Evolutionary conservation across 2,888 invertebrate genomes (phyloP).

Genomic region (Drosophila bunnanda): DNA sequence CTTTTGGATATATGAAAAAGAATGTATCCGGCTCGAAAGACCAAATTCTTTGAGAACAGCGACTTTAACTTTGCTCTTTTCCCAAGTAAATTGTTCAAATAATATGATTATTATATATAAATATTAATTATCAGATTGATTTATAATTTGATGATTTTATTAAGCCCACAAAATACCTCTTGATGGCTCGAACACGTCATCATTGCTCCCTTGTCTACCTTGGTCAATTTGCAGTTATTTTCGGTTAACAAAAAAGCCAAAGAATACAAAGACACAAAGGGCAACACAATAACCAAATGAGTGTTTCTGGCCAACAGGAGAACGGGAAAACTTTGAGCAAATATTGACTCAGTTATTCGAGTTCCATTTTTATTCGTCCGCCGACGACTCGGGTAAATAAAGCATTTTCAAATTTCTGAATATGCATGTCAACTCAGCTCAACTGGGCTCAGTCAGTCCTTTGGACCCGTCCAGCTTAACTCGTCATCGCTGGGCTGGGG

Average conservation of each 20-base stretch:
- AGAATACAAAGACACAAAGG: slow-evolving; percentile 31
- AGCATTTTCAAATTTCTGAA: slow-evolving; percentile 61
- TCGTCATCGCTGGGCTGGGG: slow-evolving; percentile 12
- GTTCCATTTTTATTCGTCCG: slow-evolving; percentile 39
- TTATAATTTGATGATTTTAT: neutral
- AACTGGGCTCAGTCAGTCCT: slow-evolving; percentile 9
- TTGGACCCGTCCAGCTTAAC: neutral
- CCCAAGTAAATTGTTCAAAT: too few species aligned
- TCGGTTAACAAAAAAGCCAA: slow-evolving; percentile 28
- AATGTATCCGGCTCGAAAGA: too few species aligned
- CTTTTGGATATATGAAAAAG: too few species aligned
- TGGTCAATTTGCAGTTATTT: slow-evolving; percentile 35
- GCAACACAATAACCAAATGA: slow-evolving; percentile 30
- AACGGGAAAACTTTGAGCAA: slow-evolving; percentile 53
- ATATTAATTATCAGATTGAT: neutral
- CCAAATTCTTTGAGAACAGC: too few species aligned
- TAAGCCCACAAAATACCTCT: neutral
- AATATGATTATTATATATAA: neutral
- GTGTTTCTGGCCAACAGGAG: neutral
- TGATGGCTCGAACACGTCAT: slow-evolving; percentile 15
- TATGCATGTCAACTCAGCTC: slow-evolving; percentile 44
- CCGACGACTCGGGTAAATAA: slow-evolving; percentile 57
- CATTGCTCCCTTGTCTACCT: neutral
- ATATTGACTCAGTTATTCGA: slow-evolving; percentile 63
- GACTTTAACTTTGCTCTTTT: too few species aligned